These are phyloP conservation scores for Heliconius congener DNA, from an alignment of 1,140 invertebrate species.

Conservation along the genomic window DNA sequence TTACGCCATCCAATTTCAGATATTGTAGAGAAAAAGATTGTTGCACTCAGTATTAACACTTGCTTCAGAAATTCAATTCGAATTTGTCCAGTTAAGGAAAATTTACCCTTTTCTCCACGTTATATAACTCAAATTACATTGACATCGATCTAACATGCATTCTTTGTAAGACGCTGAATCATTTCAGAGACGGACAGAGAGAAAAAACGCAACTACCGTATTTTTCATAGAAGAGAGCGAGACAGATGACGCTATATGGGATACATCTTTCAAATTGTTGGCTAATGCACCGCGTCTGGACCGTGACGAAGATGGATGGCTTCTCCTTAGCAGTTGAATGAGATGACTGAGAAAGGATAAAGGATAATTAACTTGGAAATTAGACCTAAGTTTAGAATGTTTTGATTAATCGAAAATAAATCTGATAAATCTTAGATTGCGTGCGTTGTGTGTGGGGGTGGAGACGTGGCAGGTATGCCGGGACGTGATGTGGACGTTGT, in stretches of 20 bases:
- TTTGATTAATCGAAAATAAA: constrained; percentile 24
- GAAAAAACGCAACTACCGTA: constrained; percentile 24
- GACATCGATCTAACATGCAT: constrained; percentile 48
- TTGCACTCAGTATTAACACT: constrained; percentile 65
- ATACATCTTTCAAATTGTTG: constrained; percentile 49
- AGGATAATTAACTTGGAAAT: constrained; percentile 49
- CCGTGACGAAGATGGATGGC: constrained; percentile 75
- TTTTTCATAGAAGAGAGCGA: constrained; percentile 44
- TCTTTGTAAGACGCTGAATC: constrained; percentile 63
- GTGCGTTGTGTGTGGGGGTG: neutral
- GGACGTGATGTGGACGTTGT: neutral
- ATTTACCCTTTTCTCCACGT: constrained; percentile 30
- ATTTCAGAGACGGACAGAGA: constrained; percentile 62
- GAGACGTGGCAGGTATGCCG: neutral
- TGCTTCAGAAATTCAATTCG: constrained; percentile 70
- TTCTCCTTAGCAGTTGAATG: constrained; percentile 68
- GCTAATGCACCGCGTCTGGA: constrained; percentile 67
- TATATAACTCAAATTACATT: constrained; percentile 41
- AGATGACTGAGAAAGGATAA: constrained; percentile 54
- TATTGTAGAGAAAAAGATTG: constrained; percentile 61
- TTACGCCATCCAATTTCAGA: constrained; percentile 55
- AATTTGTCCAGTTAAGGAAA: constrained; percentile 31
- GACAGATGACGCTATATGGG: constrained; percentile 45
- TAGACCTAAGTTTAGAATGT: constrained; percentile 44
- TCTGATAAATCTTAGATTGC: constrained; percentile 25